phyloP scores from a whole-genome alignment of 2,888 invertebrate genomes.

The Sesia bembeciformis region DNA sequence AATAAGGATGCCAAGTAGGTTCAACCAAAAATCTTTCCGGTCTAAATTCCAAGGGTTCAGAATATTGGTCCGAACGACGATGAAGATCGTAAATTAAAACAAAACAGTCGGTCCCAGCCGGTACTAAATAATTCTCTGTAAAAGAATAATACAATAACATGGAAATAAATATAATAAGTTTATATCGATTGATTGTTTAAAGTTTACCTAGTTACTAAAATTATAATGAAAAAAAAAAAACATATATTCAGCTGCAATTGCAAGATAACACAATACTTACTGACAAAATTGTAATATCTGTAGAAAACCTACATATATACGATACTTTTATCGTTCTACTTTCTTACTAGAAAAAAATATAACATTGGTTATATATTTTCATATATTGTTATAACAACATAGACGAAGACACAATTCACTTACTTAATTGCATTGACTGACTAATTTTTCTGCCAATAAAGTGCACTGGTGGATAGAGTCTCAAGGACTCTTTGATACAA shows the following conservation, averaged over 20 bases:
- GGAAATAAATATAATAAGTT: background rate
- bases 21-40: constrained; percentile 61
- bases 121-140: constrained; percentile 23
- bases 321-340: too few relatives aligned
- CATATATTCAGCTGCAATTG: too few relatives aligned
- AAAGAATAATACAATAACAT: background rate
- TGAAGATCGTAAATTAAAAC: constrained; percentile 28
- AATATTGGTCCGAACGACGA: constrained; percentile 48
- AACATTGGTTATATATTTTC: too few relatives aligned
- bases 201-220: too few relatives aligned
- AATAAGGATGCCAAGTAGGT: constrained; percentile 32
- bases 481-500: constrained; percentile 76
- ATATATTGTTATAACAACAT: too few relatives aligned
- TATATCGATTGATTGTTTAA: too few relatives aligned
- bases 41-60: constrained; percentile 56
- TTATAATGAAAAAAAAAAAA: too few relatives aligned
- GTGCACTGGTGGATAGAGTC: constrained; percentile 76
- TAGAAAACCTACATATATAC: too few relatives aligned
- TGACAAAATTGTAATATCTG: too few relatives aligned
- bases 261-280: too few relatives aligned
- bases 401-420: constrained; percentile 7
- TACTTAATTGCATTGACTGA: constrained; percentile 70
- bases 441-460: constrained; percentile 66
- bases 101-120: constrained; percentile 5
- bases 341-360: too few relatives aligned